Base-by-base conservation (phyloP, 2,113 vertebrate species). In the Taxidea taxus region DNA sequence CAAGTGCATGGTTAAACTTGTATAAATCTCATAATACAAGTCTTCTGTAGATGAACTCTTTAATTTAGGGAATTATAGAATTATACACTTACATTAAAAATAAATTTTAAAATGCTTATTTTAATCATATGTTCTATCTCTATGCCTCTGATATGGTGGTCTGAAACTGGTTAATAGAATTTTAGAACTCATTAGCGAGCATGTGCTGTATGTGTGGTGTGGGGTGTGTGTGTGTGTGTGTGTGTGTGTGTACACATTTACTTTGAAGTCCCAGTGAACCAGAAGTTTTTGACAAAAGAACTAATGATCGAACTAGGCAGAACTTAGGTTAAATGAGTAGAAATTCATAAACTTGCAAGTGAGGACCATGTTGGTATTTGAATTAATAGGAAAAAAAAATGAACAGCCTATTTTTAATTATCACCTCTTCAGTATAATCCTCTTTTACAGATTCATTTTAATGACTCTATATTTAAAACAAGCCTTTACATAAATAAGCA, bases 311-410 rank as follows among this genome's bases (percentile, higher is more conserved):
- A 23, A 77, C 27, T 94, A 84, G 80, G 90, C 89, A 97, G 84
- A 98, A 98, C 58, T 62, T 96, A 93, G 78, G 88, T 97, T 98
- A 98, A 98, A 98, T 98, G 93, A 97, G 49, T 93, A 97, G 51
- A 97, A 98, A 97, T 94, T 95, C 84, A 98, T 98, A 98, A 98
- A 98, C 31, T 95, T 98, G 87, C 85, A 98, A 98, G 98, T 98
- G 89, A 97, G 34, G 62, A 94, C 8, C 82, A 80, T 39, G 34
- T 6, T 90, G 25, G 7, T 94, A 72, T 93, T 31, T 56, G 58
- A 98, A 90, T 95, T 98, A 98, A 97, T 91, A 47, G 62, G 47
- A 13, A 82, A 54, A 95, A 95, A 75, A 97, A 98, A 97, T 91
- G 85, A 97, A 92, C 56, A 98, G 58, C 81, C 58, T 94, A 44